Evolutionary conservation across 2,888 invertebrate species (phyloP), one percentile per base, ranked within the genome.

Genomic region (Dusona sp.): DNA sequence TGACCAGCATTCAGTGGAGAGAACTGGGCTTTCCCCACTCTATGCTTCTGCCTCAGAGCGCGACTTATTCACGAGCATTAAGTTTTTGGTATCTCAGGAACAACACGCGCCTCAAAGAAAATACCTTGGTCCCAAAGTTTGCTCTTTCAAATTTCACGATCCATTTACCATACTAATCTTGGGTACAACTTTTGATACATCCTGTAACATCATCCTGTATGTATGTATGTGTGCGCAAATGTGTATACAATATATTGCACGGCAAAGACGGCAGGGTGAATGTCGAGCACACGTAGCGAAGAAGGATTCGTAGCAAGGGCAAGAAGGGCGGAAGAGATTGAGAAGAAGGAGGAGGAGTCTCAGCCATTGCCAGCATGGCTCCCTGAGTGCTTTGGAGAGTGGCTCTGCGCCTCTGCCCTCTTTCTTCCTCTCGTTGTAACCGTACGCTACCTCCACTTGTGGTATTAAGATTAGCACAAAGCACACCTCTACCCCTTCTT

Each of bases 391-490:
- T 91, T 87, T 86, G 77, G 86, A 89, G 90, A 90, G 90, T 90
- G 88, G 90, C 90, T 90, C 82, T 75, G 85, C 88, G 89, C 74
- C 77, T 85, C 87, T 29, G 83, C 84, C 74, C 88, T 57, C 82
- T 80, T 79, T 77, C 48, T 57, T 77, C 68, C 79, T 81, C 74
- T 79, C 79, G 45, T 67, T 79, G 77, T 70, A 73, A 79, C 57
- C 57, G 36, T 67, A 8, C 54, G 42, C 65, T 67, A 74, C 73
- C 80, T 81, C 74, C 54, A 67, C 88, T 88, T 83, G 90, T 89
- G 90, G 91, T 92, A 92, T 92, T 92, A 92, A 92, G 92, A 92
- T 92, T 92, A 92, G 91, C 91, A 92, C 91, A 91, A 90, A 91
- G 91, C 91, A 89, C 90, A 79, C 84, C 67, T 70, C 84, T 75